Evolutionary conservation across 1,140 invertebrate genomes (phyloP), one percentile per base, ranked within the genome.

Genomic region (Zaprionus lachaisei): DNA sequence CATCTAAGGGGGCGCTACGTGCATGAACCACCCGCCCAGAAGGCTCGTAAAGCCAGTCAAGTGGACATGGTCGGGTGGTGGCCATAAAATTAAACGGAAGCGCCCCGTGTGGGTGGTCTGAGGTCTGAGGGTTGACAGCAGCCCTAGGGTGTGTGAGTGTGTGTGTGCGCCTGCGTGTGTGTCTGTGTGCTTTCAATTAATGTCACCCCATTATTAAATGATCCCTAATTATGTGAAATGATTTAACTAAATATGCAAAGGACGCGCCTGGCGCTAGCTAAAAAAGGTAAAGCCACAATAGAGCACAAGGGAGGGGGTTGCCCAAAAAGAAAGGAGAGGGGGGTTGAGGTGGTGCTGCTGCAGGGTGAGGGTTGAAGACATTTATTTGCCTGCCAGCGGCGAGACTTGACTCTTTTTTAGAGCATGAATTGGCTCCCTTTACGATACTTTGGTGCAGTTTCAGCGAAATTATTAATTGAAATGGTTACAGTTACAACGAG

Each of bases 171-270:
- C n/a, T 49, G 28, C 41, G 55, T 63, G 47, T 58, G 49, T 66
- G 51, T 68, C 51, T 74, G 58, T 80, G 69, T 75, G 72, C 79
- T 90, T 79, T 81, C 91, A 92, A 92, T 92, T 92, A 92, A 92
- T 92, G 91, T 92, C 87, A 91, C 87, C 91, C 91, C 87, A 92
- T 92, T 92, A 92, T 92, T 92, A 92, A 92, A 92, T 92, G 91
- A 92, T 92, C 87, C 91, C 91, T 92, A 92, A 92, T 92, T 92
- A 92, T 92, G 91, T 92, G 91, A 92, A 92, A 91, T 91, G 89
- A 91, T 91, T 91, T 91, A 89, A 86, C 85, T 83, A 82, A 90
- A 90, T 90, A 90, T 90, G 85, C 85, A 73, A 62, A 65, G 72
- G 71, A 34, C 73, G 58, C 72, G 67, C 66, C 54, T 65, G 75